phyloP scores from a whole-genome alignment of 2,888 invertebrate species.

The Callimorpha dominula region DNA sequence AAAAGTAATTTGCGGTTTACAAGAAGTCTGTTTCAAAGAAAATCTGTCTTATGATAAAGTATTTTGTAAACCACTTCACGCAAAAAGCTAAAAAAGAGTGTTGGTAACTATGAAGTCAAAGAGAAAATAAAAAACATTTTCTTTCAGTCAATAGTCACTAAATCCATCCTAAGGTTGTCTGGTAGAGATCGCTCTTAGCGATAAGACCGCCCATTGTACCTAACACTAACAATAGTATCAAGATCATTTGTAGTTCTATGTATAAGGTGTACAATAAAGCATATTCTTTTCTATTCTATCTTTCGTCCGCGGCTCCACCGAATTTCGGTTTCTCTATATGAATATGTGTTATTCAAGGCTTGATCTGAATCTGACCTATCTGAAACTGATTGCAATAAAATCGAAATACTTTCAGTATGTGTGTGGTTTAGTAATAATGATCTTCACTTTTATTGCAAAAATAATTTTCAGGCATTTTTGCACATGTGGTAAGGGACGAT shows the following conservation, averaged over 20 bases:
- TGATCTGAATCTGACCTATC: too few species aligned
- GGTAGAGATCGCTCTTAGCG: too few species aligned
- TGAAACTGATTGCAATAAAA: background rate
- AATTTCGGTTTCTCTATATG: background rate
- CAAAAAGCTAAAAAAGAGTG: background rate
- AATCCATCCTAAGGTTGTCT: too few species aligned
- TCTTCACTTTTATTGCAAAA: background rate
- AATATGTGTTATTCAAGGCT: too few species aligned
- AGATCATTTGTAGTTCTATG: too few species aligned
- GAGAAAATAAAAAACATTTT: background rate
- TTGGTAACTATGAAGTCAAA: background rate
- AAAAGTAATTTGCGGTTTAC: conserved; percentile 42
- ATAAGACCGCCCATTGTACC: too few species aligned
- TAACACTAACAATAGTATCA: too few species aligned
- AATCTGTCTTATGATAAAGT: background rate
- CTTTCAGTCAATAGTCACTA: too few species aligned
- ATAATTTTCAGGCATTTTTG: background rate
- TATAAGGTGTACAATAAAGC: too few species aligned
- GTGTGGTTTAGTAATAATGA: background rate
- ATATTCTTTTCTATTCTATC: too few species aligned
- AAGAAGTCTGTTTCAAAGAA: background rate
- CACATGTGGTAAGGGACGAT: background rate
- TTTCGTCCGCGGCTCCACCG: too few species aligned
- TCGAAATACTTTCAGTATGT: background rate
- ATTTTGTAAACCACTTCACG: background rate